A percentile compares a stretch with the other conserved stretches of the same genome.
These are phyloP conservation scores for Leucophenga varia DNA, from an alignment of 1,140 invertebrate species.

Conservation along the genomic window DNA sequence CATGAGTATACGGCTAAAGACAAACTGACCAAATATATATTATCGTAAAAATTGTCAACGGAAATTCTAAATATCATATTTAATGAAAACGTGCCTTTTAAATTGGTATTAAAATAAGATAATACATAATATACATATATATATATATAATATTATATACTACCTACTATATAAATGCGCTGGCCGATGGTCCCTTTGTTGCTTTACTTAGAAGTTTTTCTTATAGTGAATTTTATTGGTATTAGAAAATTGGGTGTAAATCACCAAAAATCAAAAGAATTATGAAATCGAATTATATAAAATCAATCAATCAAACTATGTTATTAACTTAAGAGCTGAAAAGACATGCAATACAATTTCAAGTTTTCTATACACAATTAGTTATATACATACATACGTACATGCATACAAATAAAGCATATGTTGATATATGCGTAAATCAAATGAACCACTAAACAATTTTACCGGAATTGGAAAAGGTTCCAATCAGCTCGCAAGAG, in stretches of 20 bases:
- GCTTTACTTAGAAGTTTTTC: slow-evolving; percentile 18
- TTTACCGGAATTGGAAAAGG: slow-evolving; percentile 16
- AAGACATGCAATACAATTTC: slow-evolving; percentile 32
- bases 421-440: too few relatives aligned
- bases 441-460: slow-evolving; percentile 8
- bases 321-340: slow-evolving; percentile 22
- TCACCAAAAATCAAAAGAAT: slow-evolving; percentile 14
- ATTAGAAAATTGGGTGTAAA: slow-evolving; percentile 12
- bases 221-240: slow-evolving; percentile 24
- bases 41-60: slow-evolving; percentile 17
- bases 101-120: too few relatives aligned
- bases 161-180: slow-evolving; percentile 10
- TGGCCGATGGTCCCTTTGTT: slow-evolving; percentile 6
- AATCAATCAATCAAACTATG: slow-evolving; percentile 20
- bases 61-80: slow-evolving; percentile 23
- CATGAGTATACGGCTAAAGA: too few relatives aligned
- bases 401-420: slow-evolving; percentile 8
- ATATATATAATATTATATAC: too few relatives aligned
- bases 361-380: slow-evolving; percentile 25
- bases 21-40: slow-evolving; percentile 17
- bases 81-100: slow-evolving; percentile 25
- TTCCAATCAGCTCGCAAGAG: slow-evolving; percentile 15
- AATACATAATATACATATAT: slow-evolving; percentile 15
- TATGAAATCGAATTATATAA: too few relatives aligned
- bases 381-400: slow-evolving; percentile 16